These are phyloP conservation scores for Yponomeuta plumbellus DNA, from an alignment of 2,888 invertebrate genomes.

Conservation along the genomic window DNA sequence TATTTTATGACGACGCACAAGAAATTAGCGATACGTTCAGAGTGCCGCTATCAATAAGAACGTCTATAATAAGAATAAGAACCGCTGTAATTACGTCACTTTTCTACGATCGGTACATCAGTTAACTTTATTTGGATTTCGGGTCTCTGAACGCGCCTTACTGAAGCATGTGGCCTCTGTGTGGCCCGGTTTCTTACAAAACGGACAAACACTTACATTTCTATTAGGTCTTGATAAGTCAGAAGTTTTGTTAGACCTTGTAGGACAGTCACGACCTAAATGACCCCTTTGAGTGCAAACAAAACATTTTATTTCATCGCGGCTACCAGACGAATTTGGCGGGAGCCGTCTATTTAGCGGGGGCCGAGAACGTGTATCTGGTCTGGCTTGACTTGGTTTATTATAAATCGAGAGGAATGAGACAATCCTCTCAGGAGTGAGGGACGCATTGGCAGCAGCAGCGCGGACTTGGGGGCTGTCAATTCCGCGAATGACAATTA, in stretches of 20 bases:
- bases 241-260: slow-evolving; percentile 3
- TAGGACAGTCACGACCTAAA: background rate
- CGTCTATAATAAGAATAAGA: slow-evolving; percentile 22
- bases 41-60: slow-evolving; percentile 29
- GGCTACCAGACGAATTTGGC: no score
- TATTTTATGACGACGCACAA: slow-evolving; percentile 18
- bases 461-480: slow-evolving; percentile 2
- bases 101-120: slow-evolving; percentile 13
- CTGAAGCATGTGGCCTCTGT: slow-evolving; percentile 1
- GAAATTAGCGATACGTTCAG: slow-evolving; percentile 25
- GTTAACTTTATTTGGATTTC: slow-evolving; percentile 20
- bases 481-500: slow-evolving; percentile 23
- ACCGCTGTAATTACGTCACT: slow-evolving; percentile 21
- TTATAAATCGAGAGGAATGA: slow-evolving; percentile 10
- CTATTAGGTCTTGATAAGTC: background rate
- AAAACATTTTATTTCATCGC: background rate
- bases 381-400: background rate
- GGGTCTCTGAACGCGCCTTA: slow-evolving; percentile 9
- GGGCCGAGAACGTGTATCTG: background rate
- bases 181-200: slow-evolving; percentile 12
- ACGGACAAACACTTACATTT: background rate
- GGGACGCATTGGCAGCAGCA: background rate
- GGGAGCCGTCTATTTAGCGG: background rate
- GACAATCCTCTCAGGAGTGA: slow-evolving; percentile 3
- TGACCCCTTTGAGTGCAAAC: background rate